Evolutionary conservation across 1,140 invertebrate species (phyloP), one percentile per base, ranked within the genome.

Genomic region (Meloidogyne chitwoodi): DNA sequence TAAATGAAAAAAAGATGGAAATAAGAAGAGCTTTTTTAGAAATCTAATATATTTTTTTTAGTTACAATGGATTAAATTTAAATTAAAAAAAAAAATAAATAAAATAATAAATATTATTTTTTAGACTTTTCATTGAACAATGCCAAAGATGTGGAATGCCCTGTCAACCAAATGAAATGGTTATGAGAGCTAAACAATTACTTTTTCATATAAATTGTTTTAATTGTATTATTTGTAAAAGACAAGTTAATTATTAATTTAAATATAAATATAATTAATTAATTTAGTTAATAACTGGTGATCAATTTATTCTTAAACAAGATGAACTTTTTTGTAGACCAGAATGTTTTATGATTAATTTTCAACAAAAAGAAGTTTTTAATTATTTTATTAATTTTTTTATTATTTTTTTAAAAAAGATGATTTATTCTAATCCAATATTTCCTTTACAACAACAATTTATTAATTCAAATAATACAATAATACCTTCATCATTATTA

Each of bases 181-280:
- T 74, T 12, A 75, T 76, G 69, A 48, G 61, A 8, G 75, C 68
- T n/a, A 70, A 68, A 11, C 65, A 68, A 19, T 70, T 76, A 41
- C 26, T 76, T 14, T 76, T 76, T 66, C 75, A 76, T 65, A 0
- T 76, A 44, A 64, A 76, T 64, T 76, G 75, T 48, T 76, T 76
- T 41, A 76, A 41, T 38, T 73, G 71, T 34, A 8, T 73, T 34
- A 29, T 38, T 24, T 73, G 71, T 38, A 22, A n/a, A 26, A 19
- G 71, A 26, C n/a, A n/a, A 29, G 68, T 70, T 61, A 24, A 22
- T 8, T 48, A 2, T n/a, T 44, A 5, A 34, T 26, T 29, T 41
- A 6, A 38, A 22, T 38, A 27, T 26, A 69, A 69, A 14, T 19
- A 31, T 69, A n/a, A 12, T 41, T 61, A 19, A 27, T 19, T 19